Base-by-base conservation (phyloP, 2,888 invertebrate species). In the Pimpla rufipes region DNA sequence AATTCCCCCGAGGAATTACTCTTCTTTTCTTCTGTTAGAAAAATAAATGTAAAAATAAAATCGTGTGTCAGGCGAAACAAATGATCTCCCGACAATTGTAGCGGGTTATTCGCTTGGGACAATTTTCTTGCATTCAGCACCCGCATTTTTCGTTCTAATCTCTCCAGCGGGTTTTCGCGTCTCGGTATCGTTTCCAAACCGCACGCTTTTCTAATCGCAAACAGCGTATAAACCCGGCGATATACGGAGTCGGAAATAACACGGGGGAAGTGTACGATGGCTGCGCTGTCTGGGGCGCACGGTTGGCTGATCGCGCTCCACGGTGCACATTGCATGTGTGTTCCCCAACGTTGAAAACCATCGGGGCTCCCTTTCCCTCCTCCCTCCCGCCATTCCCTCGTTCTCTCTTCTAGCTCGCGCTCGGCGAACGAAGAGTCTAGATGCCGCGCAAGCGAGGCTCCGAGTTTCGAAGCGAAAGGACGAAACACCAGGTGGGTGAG, bases 401-500 rank as follows among this genome's bases (percentile, higher is more conserved):
- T 18, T 29, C 52, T 45, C 73, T 74, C 57, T 80, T 40, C 66
- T 73, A 81, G 68, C 59, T 68, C 29, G 29, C 62, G 78, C 76
- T 50, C 64, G 78, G 62, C 67, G 47, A 59, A 35, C 29, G 29
- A 47, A 55, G 66, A 62, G 47, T 47, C 71, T 71, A 45, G 71
- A 79, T 77, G 70, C 77, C 77, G 71, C 59, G 57, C n/a, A n/a
- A n/a, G n/a, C 40, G 18, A 29, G 29, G 64, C 35, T 67, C 42
- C 67, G 71, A 64, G 55, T 79, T 74, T 73, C 74, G 74, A 80
- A 74, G 66, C 68, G 76, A 85, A 84, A 84, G 85, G 85, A 87
- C 81, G 87, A 87, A 85, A 84, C 88, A 88, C 92, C 91, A 92
- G 92, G 92, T 93, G 92, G 92, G 90, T 91, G 92, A 91, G 92